phyloP scores from a whole-genome alignment of 2,113 vertebrate genomes.

The Chionodraco myersi region DNA sequence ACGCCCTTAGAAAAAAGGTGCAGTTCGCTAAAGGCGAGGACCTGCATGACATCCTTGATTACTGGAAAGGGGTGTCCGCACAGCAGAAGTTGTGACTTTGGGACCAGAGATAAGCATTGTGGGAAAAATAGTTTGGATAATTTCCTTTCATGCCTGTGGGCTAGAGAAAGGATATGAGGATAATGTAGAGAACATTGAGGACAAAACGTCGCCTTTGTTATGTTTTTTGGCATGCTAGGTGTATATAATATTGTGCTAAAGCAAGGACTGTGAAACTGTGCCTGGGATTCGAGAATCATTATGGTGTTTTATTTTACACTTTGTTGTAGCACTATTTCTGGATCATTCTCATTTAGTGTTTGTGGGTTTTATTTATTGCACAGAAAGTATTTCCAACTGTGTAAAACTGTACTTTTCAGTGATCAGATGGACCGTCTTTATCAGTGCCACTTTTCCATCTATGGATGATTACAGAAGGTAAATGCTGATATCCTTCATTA shows the following conservation, averaged over 20 bases:
- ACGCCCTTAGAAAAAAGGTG: constrained; percentile 98
- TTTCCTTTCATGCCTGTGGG: constrained; percentile 50
- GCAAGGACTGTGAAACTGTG: constrained; percentile 74
- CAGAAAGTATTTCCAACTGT: constrained; percentile 58
- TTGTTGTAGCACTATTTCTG: constrained; percentile 73
- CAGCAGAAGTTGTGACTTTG: constrained; percentile 96
- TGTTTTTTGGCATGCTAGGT: constrained; percentile 77
- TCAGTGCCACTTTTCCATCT: constrained; percentile 76
- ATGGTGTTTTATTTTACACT: constrained; percentile 67
- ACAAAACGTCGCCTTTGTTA: constrained; percentile 66
- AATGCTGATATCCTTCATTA: constrained; percentile 51
- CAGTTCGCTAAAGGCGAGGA: constrained; percentile 99
- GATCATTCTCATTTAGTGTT: constrained; percentile 51
- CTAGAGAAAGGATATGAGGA: constrained; percentile 29
- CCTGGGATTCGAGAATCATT: constrained; percentile 68
- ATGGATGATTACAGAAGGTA: constrained; percentile 48
- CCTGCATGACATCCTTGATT: constrained; percentile 99
- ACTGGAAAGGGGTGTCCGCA: constrained; percentile 99
- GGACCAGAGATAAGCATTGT: constrained; percentile 41
- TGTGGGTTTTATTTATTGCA: constrained; percentile 61
- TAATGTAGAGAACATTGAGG: constrained; percentile 37
- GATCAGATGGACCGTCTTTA: constrained; percentile 60
- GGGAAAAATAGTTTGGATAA: constrained; percentile 55
- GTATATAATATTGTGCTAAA: constrained; percentile 72
- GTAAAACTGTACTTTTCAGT: constrained; percentile 50